phyloP scores from a whole-genome alignment of 2,113 vertebrate species.

The Erythrolamprus reginae region DNA sequence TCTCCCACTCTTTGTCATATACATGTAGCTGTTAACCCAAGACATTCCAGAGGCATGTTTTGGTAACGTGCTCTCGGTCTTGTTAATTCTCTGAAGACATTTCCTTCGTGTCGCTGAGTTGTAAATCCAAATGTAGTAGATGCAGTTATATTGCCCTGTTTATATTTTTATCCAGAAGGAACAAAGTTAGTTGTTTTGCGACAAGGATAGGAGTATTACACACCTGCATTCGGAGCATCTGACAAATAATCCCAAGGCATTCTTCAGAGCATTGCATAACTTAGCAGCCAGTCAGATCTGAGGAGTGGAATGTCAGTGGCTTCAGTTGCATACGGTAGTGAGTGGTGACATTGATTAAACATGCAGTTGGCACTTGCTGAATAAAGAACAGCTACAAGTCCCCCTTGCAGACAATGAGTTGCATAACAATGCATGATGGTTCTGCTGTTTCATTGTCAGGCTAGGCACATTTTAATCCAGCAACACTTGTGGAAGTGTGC shows the following conservation, averaged over 20 bases:
- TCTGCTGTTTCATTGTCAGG: slow-evolving; percentile 63
- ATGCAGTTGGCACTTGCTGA: slow-evolving; percentile 68
- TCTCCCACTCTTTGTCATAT: slow-evolving; percentile 42
- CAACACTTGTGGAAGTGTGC: slow-evolving; percentile 7
- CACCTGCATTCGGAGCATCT: slow-evolving; percentile 61
- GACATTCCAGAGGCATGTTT: slow-evolving; percentile 39
- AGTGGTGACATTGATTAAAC: slow-evolving; percentile 70
- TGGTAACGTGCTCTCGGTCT: slow-evolving; percentile 44
- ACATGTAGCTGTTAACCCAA: slow-evolving; percentile 43
- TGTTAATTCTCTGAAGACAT: slow-evolving; percentile 50
- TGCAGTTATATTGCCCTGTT: slow-evolving; percentile 41
- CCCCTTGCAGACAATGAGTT: slow-evolving; percentile 65
- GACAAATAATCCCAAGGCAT: slow-evolving; percentile 63
- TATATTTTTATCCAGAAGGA: slow-evolving; percentile 49
- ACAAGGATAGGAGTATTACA: slow-evolving; percentile 36
- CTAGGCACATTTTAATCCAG: slow-evolving; percentile 58
- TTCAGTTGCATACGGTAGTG: slow-evolving; percentile 58
- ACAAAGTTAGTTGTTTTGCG: slow-evolving; percentile 42
- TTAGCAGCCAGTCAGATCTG: slow-evolving; percentile 59
- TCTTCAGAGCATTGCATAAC: slow-evolving; percentile 73
- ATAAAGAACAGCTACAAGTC: slow-evolving; percentile 61
- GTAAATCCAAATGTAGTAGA: slow-evolving; percentile 53
- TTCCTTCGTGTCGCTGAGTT: slow-evolving; percentile 54
- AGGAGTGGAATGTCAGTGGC: slow-evolving; percentile 50
- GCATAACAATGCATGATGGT: slow-evolving; percentile 61